Evolutionary conservation across 2,113 vertebrate genomes (phyloP).

Genomic region (Montifringilla adamsi): DNA sequence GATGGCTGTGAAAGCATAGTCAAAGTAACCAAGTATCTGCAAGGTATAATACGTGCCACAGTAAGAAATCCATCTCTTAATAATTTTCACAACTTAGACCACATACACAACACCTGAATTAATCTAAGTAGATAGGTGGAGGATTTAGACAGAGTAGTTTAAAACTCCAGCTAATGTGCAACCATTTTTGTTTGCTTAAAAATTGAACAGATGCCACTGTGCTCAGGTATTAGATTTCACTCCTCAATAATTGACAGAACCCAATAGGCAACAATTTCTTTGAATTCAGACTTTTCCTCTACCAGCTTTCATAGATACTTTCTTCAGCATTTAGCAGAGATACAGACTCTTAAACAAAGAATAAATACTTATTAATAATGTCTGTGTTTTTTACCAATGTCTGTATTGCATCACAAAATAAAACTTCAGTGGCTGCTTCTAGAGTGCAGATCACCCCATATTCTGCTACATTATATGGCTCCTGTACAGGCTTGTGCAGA

Average conservation of each 20-base stretch:
- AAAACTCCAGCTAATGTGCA: neutral
- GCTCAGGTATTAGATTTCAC: neutral
- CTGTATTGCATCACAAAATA: neutral
- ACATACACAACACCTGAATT: neutral
- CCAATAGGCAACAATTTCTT: neutral
- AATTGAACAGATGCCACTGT: neutral
- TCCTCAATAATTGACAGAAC: neutral
- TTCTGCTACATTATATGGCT: neutral
- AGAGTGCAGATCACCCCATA: neutral
- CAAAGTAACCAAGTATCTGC: slow-evolving; percentile 99
- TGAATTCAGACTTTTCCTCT: neutral
- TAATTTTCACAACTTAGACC: neutral
- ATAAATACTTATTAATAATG: neutral
- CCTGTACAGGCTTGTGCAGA: neutral
- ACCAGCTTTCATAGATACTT: neutral
- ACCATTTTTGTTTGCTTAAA: neutral
- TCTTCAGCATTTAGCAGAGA: neutral
- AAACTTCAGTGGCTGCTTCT: neutral
- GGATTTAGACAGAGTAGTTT: neutral
- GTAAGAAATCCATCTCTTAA: slow-evolving; percentile 49
- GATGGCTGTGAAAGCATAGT: slow-evolving; percentile 99
- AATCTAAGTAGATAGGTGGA: neutral
- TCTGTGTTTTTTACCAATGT: neutral
- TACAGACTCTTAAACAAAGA: neutral
- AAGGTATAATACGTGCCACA: slow-evolving; percentile 82